These are phyloP conservation scores for Acropternis orthonyx DNA, from an alignment of 2,797 vertebrate genomes.

Conservation along the genomic window DNA sequence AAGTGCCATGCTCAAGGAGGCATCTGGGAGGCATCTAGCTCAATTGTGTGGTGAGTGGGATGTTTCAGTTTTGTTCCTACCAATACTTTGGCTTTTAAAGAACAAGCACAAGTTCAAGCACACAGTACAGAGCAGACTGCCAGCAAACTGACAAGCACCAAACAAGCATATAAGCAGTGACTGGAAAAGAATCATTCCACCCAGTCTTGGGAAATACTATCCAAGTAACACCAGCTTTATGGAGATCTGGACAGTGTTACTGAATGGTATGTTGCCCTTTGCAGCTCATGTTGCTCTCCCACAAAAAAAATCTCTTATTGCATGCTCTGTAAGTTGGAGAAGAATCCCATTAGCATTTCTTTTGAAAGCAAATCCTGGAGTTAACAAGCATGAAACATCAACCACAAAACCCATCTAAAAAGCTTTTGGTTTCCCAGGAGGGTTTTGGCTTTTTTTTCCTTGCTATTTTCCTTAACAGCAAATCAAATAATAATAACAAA, in stretches of 20 bases:
- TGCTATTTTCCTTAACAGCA: conserved; percentile 2
- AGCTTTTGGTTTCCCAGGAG: background rate
- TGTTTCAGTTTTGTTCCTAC: background rate
- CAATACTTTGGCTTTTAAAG: background rate
- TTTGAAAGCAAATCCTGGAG: conserved; percentile 21
- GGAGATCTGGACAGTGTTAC: background rate
- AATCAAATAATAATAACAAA: conserved; percentile 48
- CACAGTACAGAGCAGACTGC: background rate
- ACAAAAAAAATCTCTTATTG: background rate
- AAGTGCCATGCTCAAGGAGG: background rate
- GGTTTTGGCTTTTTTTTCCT: background rate
- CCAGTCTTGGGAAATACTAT: background rate
- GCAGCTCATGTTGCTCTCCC: background rate
- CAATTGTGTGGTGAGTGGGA: background rate
- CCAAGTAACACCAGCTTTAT: background rate
- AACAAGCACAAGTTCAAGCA: background rate
- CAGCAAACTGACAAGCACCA: background rate
- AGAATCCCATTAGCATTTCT: background rate
- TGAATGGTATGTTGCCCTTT: background rate
- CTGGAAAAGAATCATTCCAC: background rate
- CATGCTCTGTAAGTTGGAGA: background rate
- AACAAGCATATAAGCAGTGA: background rate
- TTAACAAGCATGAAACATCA: conserved; percentile 41
- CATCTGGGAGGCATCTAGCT: background rate
- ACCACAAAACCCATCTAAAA: conserved; percentile 49